Conservation (phyloP, 2,797 vertebrate genomes). For the Sandelia bainsii region DNA sequence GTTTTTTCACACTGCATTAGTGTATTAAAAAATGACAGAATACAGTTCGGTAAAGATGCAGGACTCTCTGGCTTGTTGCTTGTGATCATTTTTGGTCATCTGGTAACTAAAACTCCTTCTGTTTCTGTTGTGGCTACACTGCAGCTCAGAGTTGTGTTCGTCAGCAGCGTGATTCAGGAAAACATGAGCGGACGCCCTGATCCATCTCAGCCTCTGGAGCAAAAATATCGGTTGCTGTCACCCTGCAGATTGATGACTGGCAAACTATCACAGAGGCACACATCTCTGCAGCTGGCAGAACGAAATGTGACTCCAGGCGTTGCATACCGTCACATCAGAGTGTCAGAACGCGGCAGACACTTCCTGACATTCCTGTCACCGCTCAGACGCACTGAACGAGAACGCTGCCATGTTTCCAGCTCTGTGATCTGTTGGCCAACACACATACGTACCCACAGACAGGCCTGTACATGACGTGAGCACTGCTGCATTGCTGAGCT, state of each 20-base stretch:
- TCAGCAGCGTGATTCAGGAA: background rate
- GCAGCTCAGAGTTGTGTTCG: background rate
- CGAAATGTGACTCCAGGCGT: slow-evolving; percentile 19
- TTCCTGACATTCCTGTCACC: slow-evolving; percentile 54
- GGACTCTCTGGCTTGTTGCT: background rate
- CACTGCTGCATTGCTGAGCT: slow-evolving; percentile 23
- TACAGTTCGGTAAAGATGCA: too few relatives aligned
- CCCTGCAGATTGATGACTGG: background rate
- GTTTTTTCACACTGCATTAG: too few relatives aligned
- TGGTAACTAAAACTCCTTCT: too few relatives aligned
- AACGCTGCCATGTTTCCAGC: slow-evolving; percentile 29
- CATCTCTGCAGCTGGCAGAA: background rate
- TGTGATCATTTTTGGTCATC: background rate
- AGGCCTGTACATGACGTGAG: slow-evolving; percentile 61
- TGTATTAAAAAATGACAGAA: too few relatives aligned
- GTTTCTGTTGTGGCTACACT: background rate
- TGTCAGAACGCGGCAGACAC: slow-evolving; percentile 32
- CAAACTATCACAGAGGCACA: background rate
- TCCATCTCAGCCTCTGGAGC: background rate
- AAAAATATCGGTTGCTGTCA: background rate
- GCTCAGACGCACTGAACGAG: slow-evolving; percentile 26
- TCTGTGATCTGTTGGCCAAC: slow-evolving; percentile 39
- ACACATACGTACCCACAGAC: slow-evolving; percentile 21
- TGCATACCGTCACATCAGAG: slow-evolving; percentile 20
- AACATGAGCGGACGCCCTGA: background rate